Percentiles rank a stretch among this genome's conserved stretches.
Evolutionary conservation across 2,888 invertebrate species (phyloP).

Genomic region (Lepidonotus clava): DNA sequence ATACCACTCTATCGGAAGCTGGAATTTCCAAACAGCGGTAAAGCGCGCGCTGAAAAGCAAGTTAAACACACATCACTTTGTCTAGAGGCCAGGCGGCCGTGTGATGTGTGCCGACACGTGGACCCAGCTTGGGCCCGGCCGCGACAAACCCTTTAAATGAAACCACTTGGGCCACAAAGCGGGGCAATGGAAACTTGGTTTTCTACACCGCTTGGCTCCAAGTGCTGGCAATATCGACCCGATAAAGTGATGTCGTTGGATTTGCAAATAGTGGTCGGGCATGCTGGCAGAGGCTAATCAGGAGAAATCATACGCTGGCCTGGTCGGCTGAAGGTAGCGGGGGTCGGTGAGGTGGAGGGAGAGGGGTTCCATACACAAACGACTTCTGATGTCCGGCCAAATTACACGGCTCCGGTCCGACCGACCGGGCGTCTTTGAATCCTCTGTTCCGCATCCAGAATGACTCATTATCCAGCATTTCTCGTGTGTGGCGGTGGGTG

Average conservation of each 20-base stretch:
- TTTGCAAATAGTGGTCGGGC: slow-evolving; percentile 41
- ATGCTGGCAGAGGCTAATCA: slow-evolving; percentile 21
- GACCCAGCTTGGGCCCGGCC: background rate
- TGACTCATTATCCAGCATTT: slow-evolving; percentile 38
- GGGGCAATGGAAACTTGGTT: slow-evolving; percentile 31
- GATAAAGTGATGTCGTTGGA: slow-evolving; percentile 54
- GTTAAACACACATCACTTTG: slow-evolving; percentile 20
- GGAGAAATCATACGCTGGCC: slow-evolving; percentile 25
- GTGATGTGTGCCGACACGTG: background rate
- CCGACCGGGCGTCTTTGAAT: background rate
- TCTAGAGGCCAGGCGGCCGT: background rate
- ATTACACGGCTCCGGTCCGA: slow-evolving; percentile 11
- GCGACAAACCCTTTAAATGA: slow-evolving; percentile 36
- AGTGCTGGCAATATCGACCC: slow-evolving; percentile 11
- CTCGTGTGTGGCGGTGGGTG: slow-evolving; percentile 25
- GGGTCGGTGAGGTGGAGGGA: no score
- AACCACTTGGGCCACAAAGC: slow-evolving; percentile 43
- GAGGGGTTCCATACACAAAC: slow-evolving; percentile 34
- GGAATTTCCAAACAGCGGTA: slow-evolving; percentile 14
- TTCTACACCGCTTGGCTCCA: slow-evolving; percentile 4
- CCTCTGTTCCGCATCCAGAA: slow-evolving; percentile 28
- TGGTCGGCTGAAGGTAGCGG: background rate
- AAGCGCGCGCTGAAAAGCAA: slow-evolving; percentile 15
- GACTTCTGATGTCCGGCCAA: slow-evolving; percentile 43
- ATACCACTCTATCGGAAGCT: background rate